Percentiles rank a stretch among this genome's conserved stretches.
phyloP scores from a whole-genome alignment of 2,888 invertebrate species.

The Tridacna crocea region DNA sequence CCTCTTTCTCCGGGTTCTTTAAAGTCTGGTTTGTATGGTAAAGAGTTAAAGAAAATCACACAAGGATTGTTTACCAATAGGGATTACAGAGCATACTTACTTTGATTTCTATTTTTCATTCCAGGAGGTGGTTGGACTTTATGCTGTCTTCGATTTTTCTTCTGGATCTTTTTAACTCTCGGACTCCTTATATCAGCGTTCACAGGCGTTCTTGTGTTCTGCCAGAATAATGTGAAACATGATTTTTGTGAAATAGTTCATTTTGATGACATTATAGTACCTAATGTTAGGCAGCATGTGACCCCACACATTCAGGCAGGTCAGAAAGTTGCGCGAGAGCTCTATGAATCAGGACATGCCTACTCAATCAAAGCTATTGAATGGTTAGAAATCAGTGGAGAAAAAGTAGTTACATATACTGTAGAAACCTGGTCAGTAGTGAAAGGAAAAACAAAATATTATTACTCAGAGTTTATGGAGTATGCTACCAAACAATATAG shows the following conservation, averaged over 20 bases:
- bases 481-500: constrained; percentile 40
- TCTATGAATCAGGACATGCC: constrained; percentile 9
- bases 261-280: constrained; percentile 50
- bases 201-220: constrained; percentile 43
- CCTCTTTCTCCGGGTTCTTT: no score
- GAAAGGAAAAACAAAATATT: not conserved
- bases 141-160: constrained; percentile 48
- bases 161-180: constrained; percentile 45
- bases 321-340: constrained; percentile 29
- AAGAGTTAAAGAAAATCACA: no score
- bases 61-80: no score
- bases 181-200: constrained; percentile 45
- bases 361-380: constrained; percentile 28
- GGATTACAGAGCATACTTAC: not conserved
- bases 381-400: constrained; percentile 46
- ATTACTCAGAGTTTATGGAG: not conserved
- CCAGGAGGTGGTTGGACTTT: constrained; percentile 28
- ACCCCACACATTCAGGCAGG: constrained; percentile 40
- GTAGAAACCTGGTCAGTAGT: not conserved
- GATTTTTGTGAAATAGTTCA: constrained; percentile 50
- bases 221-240: constrained; percentile 51
- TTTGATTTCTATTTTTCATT: not conserved
- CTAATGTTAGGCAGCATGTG: constrained; percentile 47
- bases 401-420: constrained; percentile 14
- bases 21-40: no score